These are phyloP conservation scores for Calonectris borealis DNA, from an alignment of 2,113 vertebrate genomes.

Conservation along the genomic window DNA sequence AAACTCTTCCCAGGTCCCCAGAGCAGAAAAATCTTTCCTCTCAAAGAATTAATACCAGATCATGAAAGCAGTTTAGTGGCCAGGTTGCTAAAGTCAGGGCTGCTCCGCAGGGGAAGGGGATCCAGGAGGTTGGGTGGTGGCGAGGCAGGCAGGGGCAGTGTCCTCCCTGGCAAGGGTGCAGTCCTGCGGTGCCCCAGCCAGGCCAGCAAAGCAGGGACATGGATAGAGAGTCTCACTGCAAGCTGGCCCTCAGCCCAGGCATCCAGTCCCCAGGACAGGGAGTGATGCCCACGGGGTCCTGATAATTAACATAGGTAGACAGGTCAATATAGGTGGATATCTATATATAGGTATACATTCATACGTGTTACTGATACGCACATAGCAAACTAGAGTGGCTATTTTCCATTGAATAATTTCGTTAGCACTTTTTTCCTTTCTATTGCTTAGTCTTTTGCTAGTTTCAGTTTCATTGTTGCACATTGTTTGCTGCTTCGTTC, in stretches of 20 bases:
- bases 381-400: not conserved
- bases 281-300: not conserved
- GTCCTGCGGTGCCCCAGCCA: rapidly evolving
- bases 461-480: not conserved
- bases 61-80: not conserved
- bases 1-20: not conserved
- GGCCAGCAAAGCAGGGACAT: not conserved
- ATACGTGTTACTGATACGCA: rapidly evolving
- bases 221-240: not conserved
- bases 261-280: not conserved
- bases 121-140: not conserved
- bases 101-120: not conserved
- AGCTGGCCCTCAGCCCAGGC: not conserved
- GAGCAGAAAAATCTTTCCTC: not conserved
- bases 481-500: not conserved
- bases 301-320: not conserved
- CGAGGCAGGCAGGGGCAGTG: not conserved
- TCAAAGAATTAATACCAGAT: not conserved
- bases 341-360: not conserved
- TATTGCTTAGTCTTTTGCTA: not conserved
- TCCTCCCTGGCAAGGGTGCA: too few species aligned
- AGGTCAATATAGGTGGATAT: not conserved
- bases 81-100: not conserved
- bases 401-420: not conserved
- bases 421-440: not conserved